A percentile compares a stretch with the other conserved stretches of the same genome.
These are phyloP conservation scores for Pediacus dermestoides DNA, from an alignment of 2,888 invertebrate species.

Conservation along the genomic window DNA sequence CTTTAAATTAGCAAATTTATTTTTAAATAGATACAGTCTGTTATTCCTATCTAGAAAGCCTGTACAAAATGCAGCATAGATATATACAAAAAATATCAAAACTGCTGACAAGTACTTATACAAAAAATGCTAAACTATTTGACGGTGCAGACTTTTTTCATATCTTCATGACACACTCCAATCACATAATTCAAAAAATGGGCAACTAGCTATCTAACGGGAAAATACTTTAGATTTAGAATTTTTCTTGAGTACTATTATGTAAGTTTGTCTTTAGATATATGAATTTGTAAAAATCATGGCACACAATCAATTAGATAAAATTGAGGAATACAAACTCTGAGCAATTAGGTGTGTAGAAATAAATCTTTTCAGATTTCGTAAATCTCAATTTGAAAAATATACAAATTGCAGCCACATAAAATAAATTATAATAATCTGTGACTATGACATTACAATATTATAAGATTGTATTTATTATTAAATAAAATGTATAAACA, in stretches of 20 bases:
- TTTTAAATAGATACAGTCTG: constrained; percentile 49
- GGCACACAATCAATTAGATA: constrained; percentile 13
- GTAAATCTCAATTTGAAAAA: constrained; percentile 15
- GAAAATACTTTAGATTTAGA: constrained; percentile 28
- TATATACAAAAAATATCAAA: constrained; percentile 45
- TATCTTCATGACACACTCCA: constrained; percentile 26
- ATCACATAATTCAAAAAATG: constrained; percentile 28
- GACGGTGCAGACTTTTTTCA: constrained; percentile 34
- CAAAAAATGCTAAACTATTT: constrained; percentile 34
- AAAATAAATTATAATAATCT: no score
- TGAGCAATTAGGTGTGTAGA: constrained; percentile 9
- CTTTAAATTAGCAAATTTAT: constrained; percentile 48
- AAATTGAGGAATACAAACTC: constrained; percentile 15
- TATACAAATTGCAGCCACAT: constrained; percentile 6
- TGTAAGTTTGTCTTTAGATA: no score
- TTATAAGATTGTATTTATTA: no score
- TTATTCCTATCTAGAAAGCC: constrained; percentile 47
- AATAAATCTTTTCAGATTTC: constrained; percentile 11
- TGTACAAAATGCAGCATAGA: constrained; percentile 47
- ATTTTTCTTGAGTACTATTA: constrained; percentile 6
- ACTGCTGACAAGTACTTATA: constrained; percentile 31
- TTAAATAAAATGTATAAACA: constrained; percentile 5
- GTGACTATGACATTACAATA: no score
- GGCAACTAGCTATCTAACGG: constrained; percentile 21
- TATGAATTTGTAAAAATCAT: constrained; percentile 5